Conservation (phyloP, 2,888 invertebrate species). For the Cecidostiba fungosa region DNA sequence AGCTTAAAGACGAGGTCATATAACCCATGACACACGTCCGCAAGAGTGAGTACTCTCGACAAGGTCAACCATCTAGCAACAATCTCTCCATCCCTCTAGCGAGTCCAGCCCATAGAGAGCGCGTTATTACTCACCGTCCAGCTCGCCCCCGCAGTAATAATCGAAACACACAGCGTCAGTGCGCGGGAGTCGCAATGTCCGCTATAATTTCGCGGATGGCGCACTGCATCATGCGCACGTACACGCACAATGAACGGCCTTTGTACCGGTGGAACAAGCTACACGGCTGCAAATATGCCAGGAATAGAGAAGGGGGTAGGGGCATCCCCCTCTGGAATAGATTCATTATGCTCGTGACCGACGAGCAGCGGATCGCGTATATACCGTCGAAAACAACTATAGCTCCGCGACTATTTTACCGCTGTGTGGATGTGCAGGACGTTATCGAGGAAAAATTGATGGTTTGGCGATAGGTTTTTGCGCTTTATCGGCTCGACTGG, state of each 20-base stretch:
- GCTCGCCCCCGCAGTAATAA: not conserved
- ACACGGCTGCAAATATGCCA: not conserved
- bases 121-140: conserved; percentile 18
- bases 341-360: conserved; percentile 73
- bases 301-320: conserved; percentile 4
- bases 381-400: conserved; percentile 71
- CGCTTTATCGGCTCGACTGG: no score
- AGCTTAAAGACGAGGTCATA: no score
- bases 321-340: conserved; percentile 69
- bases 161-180: not conserved
- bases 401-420: not conserved
- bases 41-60: no score
- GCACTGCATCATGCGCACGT: conserved; percentile 42
- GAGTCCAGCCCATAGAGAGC: not conserved
- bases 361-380: conserved; percentile 68
- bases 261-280: conserved; percentile 41
- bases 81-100: no score
- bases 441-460: not conserved
- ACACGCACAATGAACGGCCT: conserved; percentile 49
- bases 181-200: conserved; percentile 21
- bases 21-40: no score
- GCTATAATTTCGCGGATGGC: conserved; percentile 40
- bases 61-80: not conserved
- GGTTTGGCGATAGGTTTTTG: not conserved
- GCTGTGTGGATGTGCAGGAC: not conserved